These are phyloP conservation scores for Galendromus occidentalis DNA, from an alignment of 1,140 invertebrate genomes.

Conservation along the genomic window DNA sequence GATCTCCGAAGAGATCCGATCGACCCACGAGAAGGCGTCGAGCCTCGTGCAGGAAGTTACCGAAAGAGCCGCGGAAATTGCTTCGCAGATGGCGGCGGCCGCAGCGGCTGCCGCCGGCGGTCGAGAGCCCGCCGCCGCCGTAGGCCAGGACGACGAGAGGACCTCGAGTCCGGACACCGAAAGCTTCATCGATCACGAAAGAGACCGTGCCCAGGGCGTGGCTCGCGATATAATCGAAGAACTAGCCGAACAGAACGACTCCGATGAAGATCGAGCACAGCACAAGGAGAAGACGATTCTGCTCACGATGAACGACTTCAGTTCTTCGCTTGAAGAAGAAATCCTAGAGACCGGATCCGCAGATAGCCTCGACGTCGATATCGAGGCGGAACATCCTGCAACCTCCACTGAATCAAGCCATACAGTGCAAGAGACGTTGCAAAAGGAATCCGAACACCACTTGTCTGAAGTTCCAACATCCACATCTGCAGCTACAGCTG, in stretches of 20 bases:
- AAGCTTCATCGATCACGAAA: conserved; percentile 7
- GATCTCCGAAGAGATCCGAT: not conserved
- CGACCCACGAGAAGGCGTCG: not conserved
- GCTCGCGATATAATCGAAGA: conserved; percentile 2
- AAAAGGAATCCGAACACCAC: not conserved
- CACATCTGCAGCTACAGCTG: not conserved
- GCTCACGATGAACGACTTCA: conserved; percentile 5
- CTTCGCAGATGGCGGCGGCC: not conserved
- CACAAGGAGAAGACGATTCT: conserved; percentile 1
- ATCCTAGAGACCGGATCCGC: conserved; percentile 8
- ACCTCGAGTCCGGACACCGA: conserved; percentile 5
- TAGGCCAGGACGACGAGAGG: not conserved
- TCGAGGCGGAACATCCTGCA: not conserved
- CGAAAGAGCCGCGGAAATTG: conserved; percentile 1
- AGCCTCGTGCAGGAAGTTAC: conserved; percentile 1
- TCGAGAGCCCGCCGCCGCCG: not conserved
- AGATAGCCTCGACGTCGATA: not conserved
- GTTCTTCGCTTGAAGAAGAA: conserved; percentile 3
- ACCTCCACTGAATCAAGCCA: conserved; percentile 4
- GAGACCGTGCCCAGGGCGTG: not conserved
- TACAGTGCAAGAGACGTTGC: conserved; percentile 11
- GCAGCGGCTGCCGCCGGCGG: not conserved
- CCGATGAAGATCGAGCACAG: not conserved
- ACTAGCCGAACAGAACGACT: conserved; percentile 3
- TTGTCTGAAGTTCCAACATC: not conserved